Base-by-base conservation (phyloP, 2,797 vertebrate genomes). In the Chelidonichthys spinosus region DNA sequence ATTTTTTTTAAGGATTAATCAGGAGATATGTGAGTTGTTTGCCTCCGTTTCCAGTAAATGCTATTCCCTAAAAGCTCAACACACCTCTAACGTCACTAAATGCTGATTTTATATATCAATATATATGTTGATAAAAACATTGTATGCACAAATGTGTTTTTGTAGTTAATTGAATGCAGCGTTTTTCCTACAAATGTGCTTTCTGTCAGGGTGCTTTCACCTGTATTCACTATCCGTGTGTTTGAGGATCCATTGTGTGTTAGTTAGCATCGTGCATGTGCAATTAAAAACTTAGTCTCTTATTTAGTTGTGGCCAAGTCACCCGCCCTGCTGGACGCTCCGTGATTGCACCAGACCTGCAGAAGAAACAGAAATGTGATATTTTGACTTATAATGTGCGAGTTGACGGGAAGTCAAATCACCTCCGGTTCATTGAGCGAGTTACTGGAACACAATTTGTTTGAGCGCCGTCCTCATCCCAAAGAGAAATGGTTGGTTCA, bases 351-450 rank as follows among this genome's bases (percentile, higher is more conserved):
- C 79, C 52, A 75, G 76, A 71, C 49, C 65, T 84, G 25, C 25
- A 25, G 37, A 43, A 71, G 53, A 83, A 84, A 74, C 13, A 72
- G 83, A 81, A 85, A 90, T 80, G 67, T 70, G 78, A 81, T 83
- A 78, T 85, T 90, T 78, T 87, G 79, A 90, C 54, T 50, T 78
- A 82, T 78, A 33, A 37, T 71, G 79, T 80, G 81, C 9, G 25
- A 71, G 76, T 42, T 83, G 78, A 83, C 61, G 72, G 67, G 69
- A 83, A 78, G 68, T 89, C 74, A 81, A 81, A 85, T 89, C 78
- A 69, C 87, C 76, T 84, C 74, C 62, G 76, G 82, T 65, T 89
- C 85, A 86, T 1, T 87, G 77, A 82, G 72, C 79, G 82, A 61
- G 56, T 67, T 79, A 83, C 67, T 89, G 80, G 81, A 89, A 78